phyloP scores from a whole-genome alignment of 2,888 invertebrate genomes.

The Lamproptera curius region DNA sequence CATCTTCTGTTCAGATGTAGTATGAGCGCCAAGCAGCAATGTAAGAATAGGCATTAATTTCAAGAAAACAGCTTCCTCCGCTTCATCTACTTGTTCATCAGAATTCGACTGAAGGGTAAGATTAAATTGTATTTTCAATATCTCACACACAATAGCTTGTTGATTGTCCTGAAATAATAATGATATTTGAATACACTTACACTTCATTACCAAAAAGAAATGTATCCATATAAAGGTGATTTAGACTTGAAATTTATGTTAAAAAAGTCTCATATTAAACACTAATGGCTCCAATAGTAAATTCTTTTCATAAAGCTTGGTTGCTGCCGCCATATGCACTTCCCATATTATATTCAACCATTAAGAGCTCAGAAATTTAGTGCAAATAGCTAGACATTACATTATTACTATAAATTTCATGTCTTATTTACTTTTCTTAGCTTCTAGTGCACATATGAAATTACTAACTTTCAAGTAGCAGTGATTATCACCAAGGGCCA shows the following conservation, averaged over 20 bases:
- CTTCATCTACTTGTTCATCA: constrained; percentile 71
- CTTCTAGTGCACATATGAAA: no score
- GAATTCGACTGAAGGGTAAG: constrained; percentile 77
- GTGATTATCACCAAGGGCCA: constrained; percentile 33
- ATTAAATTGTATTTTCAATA: constrained; percentile 89
- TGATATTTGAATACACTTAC: no score
- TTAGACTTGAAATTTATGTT: no score
- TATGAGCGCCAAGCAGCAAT: constrained; percentile 81
- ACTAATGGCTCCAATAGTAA: neutral
- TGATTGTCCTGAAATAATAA: constrained; percentile 70
- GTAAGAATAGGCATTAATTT: constrained; percentile 85
- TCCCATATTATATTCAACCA: no score
- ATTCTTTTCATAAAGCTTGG: no score
- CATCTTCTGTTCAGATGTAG: constrained; percentile 77
- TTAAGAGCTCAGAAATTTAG: no score
- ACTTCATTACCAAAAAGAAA: no score
- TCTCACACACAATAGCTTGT: constrained; percentile 83
- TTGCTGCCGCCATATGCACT: no score
- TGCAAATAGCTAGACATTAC: no score
- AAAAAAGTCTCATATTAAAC: constrained; percentile 1
- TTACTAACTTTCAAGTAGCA: constrained; percentile 47
- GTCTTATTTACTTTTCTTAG: no score
- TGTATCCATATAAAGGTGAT: no score
- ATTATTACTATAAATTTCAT: no score
- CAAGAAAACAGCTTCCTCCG: constrained; percentile 84